Percentiles rank a stretch among this genome's conserved stretches.
These are phyloP conservation scores for Ellobius talpinus DNA, from an alignment of 2,113 vertebrate genomes.

Conservation along the genomic window DNA sequence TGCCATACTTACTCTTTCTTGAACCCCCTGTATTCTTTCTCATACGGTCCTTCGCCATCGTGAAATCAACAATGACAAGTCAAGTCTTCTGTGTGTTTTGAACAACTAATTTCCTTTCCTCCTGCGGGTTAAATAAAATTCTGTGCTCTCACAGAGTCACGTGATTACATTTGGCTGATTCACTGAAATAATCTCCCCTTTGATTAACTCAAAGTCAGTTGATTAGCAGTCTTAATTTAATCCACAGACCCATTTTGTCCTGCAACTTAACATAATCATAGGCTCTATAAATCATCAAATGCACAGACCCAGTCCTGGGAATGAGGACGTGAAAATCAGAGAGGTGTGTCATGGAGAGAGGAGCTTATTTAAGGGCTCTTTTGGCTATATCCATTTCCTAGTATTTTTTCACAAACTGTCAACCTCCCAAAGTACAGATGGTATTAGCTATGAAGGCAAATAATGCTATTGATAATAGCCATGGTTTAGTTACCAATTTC, in stretches of 20 bases:
- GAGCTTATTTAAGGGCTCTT: neutral
- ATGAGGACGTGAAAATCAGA: neutral
- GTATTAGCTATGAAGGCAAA: neutral
- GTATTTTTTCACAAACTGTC: neutral
- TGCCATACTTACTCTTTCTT: neutral
- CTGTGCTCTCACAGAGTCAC: neutral
- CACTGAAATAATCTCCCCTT: constrained; percentile 7
- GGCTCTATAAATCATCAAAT: neutral
- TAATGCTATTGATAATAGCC: neutral
- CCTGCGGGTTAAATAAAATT: constrained; percentile 11
- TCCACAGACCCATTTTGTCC: neutral
- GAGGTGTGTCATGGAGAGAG: neutral
- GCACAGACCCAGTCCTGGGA: neutral
- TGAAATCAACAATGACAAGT: neutral
- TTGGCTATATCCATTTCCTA: neutral
- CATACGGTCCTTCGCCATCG: accelerated
- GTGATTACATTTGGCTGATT: constrained; percentile 8
- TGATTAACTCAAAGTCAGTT: constrained; percentile 35
- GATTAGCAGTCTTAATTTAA: constrained; percentile 52
- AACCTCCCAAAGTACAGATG: neutral
- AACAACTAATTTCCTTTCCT: neutral
- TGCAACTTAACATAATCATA: constrained; percentile 14
- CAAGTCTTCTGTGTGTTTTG: neutral
- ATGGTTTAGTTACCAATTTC: neutral
- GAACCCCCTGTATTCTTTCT: neutral